Conservation (phyloP, 2,888 invertebrate genomes). For the Pilophorus perplexus region DNA sequence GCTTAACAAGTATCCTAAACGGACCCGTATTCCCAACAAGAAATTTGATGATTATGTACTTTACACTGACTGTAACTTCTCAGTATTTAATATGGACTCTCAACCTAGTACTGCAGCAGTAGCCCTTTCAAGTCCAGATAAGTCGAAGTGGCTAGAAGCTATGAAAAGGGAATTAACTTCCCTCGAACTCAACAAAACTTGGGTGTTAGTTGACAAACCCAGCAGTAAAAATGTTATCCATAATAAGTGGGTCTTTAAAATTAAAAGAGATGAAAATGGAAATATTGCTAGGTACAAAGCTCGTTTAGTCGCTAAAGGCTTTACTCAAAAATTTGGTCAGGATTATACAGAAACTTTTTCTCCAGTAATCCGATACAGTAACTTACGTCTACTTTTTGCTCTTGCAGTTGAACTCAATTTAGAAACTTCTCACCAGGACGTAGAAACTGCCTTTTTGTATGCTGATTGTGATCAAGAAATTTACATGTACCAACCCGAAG, state of each 20-base stretch:
- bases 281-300: conserved; percentile 48
- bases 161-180: conserved; percentile 48
- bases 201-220: conserved; percentile 33
- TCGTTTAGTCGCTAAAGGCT: conserved; percentile 46
- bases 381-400: conserved; percentile 43
- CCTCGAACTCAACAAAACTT: conserved; percentile 35
- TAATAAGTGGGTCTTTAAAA: conserved; percentile 43
- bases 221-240: conserved; percentile 8
- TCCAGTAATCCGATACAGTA: conserved; percentile 7
- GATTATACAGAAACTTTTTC: conserved; percentile 50
- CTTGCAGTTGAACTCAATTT: conserved; percentile 47
- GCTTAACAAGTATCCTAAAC: background rate
- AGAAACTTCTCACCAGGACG: conserved; percentile 2
- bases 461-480: conserved; percentile 1
- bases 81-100: background rate
- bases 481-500: conserved; percentile 16
- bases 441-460: background rate
- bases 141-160: conserved; percentile 45
- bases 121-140: too few species aligned
- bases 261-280: conserved; percentile 48
- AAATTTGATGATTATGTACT: background rate
- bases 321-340: conserved; percentile 3
- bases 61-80: background rate
- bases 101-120: background rate
- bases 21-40: background rate